Evolutionary conservation across 1,140 invertebrate genomes (phyloP), one percentile per base, ranked within the genome.

Genomic region (Drosophila setifemur): DNA sequence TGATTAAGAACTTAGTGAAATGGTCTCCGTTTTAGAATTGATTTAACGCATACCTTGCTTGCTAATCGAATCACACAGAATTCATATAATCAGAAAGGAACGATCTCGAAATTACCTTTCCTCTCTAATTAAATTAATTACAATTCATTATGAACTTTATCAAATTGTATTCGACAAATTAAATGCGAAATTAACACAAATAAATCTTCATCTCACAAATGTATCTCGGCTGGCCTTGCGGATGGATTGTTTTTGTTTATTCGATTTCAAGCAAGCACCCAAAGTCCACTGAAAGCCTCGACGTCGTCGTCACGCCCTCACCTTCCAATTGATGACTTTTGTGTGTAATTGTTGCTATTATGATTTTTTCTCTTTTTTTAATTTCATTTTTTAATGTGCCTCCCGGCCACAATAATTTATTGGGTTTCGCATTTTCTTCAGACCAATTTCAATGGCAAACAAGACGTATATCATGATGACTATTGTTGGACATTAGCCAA

Each of bases 221-320:
- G 58, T 63, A 63, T 61, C 60, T 63, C 60, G 40, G 12, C 29
- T 47, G 55, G 60, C 60, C 60, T 64, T 64, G 60, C 55, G 37
- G 29, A 64, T 49, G 60, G 57, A 49, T 64, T 63, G 60, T 63
- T 63, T 33, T 44, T 42, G 29, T 58, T 16, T 43, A 19, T 61
- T 21, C 7, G 33, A 23, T 19, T 33, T 40, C 43, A 53, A 54
- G 18, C 14, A 28, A 9, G 44, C 11, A 60, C 5, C 45, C 12
- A 37, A 57, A 57, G 43, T 35, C 45, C 21, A 47, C 6, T 16
- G 23, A 69, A 68, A 69, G 63, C 28, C 66, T 69, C 66, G 53
- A 19, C 53, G 64, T 69, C 53, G 64, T 69, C 66, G 66, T 69
- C 66, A 69, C 66, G 66, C 66, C 66, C 66, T 69, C 66, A 69